Evolutionary conservation across 1,140 invertebrate genomes (phyloP).

Genomic region (Trissolcus basalis): DNA sequence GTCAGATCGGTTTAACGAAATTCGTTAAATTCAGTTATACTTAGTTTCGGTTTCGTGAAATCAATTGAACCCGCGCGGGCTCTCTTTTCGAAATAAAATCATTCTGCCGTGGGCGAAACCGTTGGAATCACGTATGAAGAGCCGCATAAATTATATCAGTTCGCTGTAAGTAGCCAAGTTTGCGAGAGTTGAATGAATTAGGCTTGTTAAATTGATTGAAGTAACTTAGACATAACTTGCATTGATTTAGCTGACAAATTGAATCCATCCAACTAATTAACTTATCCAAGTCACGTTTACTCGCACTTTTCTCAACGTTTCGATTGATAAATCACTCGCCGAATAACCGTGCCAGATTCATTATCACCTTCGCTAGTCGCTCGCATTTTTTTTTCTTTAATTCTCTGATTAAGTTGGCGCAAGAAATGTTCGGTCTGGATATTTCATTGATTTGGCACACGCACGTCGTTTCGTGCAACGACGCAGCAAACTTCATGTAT

Average conservation of each 20-base stretch:
- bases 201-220: conserved; percentile 24
- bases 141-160: conserved; percentile 15
- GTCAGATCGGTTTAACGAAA: too few species aligned
- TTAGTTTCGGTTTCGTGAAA: too few species aligned
- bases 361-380: too few species aligned
- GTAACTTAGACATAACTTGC: conserved; percentile 15
- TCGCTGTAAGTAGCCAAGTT: conserved; percentile 1
- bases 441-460: conserved; percentile 36
- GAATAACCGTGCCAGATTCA: too few species aligned
- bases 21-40: too few species aligned
- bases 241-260: conserved; percentile 4
- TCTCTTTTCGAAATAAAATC: too few species aligned
- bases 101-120: too few species aligned
- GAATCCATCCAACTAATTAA: conserved; percentile 21
- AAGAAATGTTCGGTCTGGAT: conserved; percentile 23
- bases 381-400: conserved; percentile 27
- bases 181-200: conserved; percentile 13
- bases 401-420: conserved; percentile 30
- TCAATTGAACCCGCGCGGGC: too few species aligned
- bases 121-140: too few species aligned
- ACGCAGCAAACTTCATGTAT: conserved; percentile 48
- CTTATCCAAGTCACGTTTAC: not conserved
- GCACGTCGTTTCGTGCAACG: conserved; percentile 27
- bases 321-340: not conserved
- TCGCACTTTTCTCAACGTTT: not conserved